A percentile compares a stretch with the other conserved stretches of the same genome.
Conservation (phyloP, 2,797 vertebrate genomes). For the Labroides dimidiatus region DNA sequence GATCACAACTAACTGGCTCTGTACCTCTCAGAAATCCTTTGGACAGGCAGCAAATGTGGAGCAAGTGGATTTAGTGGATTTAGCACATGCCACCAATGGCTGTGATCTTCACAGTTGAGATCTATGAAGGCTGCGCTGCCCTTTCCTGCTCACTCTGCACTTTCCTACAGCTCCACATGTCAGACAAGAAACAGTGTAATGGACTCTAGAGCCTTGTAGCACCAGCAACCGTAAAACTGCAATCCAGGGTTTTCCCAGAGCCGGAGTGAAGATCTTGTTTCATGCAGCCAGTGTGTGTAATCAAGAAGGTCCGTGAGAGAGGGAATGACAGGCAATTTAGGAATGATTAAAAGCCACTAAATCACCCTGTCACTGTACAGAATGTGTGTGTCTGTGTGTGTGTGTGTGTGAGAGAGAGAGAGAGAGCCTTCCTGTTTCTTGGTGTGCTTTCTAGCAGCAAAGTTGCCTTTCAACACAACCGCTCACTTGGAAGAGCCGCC, state of each 20-base stretch:
- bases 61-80: conserved; percentile 55
- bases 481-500: conserved; percentile 51
- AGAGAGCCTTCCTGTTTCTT: conserved; percentile 31
- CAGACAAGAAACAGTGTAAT: conserved; percentile 25
- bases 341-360: conserved; percentile 72
- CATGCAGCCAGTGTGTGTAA: conserved; percentile 49
- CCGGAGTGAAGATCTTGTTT: conserved; percentile 36
- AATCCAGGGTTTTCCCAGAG: conserved; percentile 2
- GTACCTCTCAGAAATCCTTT: conserved; percentile 46
- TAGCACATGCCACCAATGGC: conserved; percentile 33
- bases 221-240: conserved; percentile 7
- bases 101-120: conserved; percentile 38
- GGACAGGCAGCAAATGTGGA: conserved; percentile 39
- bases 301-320: conserved; percentile 55
- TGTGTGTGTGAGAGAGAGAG: too few species aligned
- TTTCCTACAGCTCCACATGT: conserved; percentile 18
- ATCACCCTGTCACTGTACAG: conserved; percentile 52
- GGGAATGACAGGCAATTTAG: conserved; percentile 58
- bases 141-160: conserved; percentile 45
- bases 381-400: conserved; percentile 5
- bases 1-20: conserved; percentile 45
- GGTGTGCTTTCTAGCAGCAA: conserved; percentile 20
- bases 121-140: conserved; percentile 31
- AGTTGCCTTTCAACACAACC: conserved; percentile 51
- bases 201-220: conserved; percentile 2